Percentiles rank a stretch among this genome's conserved stretches.
Evolutionary conservation across 1,140 invertebrate genomes (phyloP).

Genomic region (Macrocentrus cingulum): DNA sequence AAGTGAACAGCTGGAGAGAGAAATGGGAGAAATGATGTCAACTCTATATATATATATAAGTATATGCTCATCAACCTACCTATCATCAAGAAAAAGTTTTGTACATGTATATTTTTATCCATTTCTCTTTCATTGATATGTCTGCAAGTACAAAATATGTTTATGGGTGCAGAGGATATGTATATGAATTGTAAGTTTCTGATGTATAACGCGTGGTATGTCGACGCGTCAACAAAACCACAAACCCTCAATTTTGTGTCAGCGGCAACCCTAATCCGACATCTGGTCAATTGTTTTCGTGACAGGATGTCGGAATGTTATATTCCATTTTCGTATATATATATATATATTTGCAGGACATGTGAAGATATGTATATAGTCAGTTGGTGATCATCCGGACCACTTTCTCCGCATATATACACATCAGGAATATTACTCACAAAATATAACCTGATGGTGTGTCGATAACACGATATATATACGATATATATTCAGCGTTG

Average conservation of each 20-base stretch:
- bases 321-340: conserved; percentile 19
- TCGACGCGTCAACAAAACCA: conserved; percentile 27
- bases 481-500: conserved; percentile 24
- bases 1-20: too few relatives aligned
- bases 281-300: conserved; percentile 28
- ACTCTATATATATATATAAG: too few relatives aligned
- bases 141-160: too few relatives aligned
- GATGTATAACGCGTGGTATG: neutral
- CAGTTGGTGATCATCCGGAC: conserved; percentile 26
- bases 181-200: conserved; percentile 7
- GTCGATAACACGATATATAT: conserved; percentile 24
- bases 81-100: too few relatives aligned
- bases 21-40: too few relatives aligned
- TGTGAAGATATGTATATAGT: conserved; percentile 9
- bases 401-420: conserved; percentile 20
- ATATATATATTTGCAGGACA: conserved; percentile 2
- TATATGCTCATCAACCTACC: too few relatives aligned
- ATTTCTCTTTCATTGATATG: too few relatives aligned
- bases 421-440: conserved; percentile 1
- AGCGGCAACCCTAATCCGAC: conserved; percentile 18
- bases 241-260: conserved; percentile 23
- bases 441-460: conserved; percentile 21
- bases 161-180: too few relatives aligned
- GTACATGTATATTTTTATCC: too few relatives aligned
- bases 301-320: conserved; percentile 27